Conservation (phyloP, 2,888 invertebrate species). For the Cenopis cana region DNA sequence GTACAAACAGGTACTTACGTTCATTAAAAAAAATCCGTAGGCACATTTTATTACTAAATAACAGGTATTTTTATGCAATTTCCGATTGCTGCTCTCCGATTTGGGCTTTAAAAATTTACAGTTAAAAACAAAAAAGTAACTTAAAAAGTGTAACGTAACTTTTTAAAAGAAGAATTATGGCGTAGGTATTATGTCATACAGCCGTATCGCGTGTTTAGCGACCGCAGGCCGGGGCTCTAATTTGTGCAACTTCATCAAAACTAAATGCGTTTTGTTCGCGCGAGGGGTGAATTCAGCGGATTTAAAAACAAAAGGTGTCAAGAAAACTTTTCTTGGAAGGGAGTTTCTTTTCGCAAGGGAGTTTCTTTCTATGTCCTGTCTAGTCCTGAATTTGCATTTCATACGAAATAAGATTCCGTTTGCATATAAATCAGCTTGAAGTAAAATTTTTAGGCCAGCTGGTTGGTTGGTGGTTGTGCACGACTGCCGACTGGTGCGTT, state of each 20-base stretch:
- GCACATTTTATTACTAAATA: no score
- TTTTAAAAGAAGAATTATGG: conserved; percentile 9
- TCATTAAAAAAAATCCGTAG: no score
- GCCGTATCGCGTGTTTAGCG: conserved; percentile 11
- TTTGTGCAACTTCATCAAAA: conserved; percentile 25
- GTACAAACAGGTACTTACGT: no score
- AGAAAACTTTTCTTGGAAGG: background rate
- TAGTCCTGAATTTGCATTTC: background rate
- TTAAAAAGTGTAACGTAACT: conserved; percentile 3
- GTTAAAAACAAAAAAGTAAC: no score
- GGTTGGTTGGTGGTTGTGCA: background rate
- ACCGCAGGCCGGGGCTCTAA: conserved; percentile 10
- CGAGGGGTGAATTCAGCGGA: background rate
- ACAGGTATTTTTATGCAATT: no score
- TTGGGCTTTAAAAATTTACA: no score
- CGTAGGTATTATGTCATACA: background rate
- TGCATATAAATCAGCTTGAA: no score
- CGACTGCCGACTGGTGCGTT: no score
- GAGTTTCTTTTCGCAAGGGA: background rate
- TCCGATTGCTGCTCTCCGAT: no score
- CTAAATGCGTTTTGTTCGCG: conserved; percentile 9
- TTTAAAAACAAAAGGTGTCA: conserved; percentile 1
- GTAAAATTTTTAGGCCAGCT: background rate
- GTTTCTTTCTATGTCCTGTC: background rate
- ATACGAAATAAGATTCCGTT: background rate